Conservation (phyloP, 2,113 vertebrate species). For the Todiramphus saurophagus region DNA sequence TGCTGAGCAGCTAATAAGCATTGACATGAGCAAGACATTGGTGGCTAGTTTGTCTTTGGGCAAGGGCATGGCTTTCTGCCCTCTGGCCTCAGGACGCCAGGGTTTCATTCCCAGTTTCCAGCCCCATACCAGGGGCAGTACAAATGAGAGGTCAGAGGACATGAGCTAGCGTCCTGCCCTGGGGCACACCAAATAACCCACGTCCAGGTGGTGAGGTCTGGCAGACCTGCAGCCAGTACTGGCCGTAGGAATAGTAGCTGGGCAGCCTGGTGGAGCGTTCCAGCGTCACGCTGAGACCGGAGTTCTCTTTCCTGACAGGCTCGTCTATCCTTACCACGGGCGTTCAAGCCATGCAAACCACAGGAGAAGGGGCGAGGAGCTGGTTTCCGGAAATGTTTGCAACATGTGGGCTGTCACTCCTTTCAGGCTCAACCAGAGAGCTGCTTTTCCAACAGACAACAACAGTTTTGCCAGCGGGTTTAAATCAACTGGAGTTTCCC, state of each 20-base stretch:
- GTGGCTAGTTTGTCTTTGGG: neutral
- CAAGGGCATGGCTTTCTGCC: neutral
- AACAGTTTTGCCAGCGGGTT: neutral
- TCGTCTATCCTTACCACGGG: neutral
- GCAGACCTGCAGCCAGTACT: neutral
- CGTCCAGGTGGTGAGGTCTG: neutral
- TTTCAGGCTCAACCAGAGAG: accelerated
- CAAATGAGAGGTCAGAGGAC: neutral
- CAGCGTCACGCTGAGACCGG: neutral
- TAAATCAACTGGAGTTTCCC: neutral
- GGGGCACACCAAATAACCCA: neutral
- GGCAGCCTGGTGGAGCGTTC: neutral
- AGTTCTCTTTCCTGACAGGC: neutral
- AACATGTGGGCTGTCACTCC: neutral
- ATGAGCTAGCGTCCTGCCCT: accelerated
- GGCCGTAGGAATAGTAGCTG: neutral
- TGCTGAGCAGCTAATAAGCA: accelerated
- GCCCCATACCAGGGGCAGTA: neutral
- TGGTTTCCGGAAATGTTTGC: neutral
- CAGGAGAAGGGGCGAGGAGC: neutral
- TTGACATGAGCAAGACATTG: neutral
- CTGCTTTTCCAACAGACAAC: neutral
- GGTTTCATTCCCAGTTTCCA: neutral
- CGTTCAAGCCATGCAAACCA: neutral
- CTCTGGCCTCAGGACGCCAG: neutral